Conservation (phyloP, 1,140 invertebrate species). For the Tribolium castaneum region DNA sequence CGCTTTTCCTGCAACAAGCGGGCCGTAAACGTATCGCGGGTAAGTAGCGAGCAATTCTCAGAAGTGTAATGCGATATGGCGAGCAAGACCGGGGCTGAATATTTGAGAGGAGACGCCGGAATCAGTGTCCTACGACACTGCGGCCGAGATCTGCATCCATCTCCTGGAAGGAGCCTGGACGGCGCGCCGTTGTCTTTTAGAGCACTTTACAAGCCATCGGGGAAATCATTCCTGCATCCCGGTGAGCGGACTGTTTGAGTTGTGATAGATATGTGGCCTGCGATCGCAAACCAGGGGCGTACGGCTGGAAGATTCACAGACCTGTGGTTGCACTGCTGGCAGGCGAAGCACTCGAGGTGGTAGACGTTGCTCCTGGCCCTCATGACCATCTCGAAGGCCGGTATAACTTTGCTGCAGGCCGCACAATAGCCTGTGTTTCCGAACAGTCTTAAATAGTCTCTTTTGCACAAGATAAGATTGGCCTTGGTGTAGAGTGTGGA, state of each 20-base stretch:
- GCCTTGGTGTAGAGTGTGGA: conserved; percentile 96
- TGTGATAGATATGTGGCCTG: conserved; percentile 55
- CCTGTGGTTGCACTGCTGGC: conserved; percentile 98
- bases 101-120: conserved; percentile 45
- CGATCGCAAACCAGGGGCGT: background rate
- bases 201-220: conserved; percentile 67
- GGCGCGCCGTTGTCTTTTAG: conserved; percentile 51
- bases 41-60: conserved; percentile 47
- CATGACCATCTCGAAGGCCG: conserved; percentile 99
- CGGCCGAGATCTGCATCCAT: conserved; percentile 47
- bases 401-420: conserved; percentile 95
- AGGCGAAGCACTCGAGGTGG: conserved; percentile 98
- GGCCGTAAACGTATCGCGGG: conserved; percentile 39
- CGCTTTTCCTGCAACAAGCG: conserved; percentile 25
- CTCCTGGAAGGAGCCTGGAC: conserved; percentile 43
- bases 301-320: conserved; percentile 61
- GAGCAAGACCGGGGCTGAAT: conserved; percentile 50
- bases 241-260: conserved; percentile 54
- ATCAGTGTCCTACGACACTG: conserved; percentile 37
- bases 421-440: conserved; percentile 93
- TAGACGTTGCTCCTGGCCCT: conserved; percentile 95
- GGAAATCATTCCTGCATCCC: conserved; percentile 67
- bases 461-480: conserved; percentile 96
- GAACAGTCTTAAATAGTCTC: conserved; percentile 96
- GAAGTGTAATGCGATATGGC: conserved; percentile 50